Evolutionary conservation across 53 echinoderm and acorn worm genomes (phyloP), one percentile per base, ranked within the genome.

Genomic region (Hippasteria phrygiana): DNA sequence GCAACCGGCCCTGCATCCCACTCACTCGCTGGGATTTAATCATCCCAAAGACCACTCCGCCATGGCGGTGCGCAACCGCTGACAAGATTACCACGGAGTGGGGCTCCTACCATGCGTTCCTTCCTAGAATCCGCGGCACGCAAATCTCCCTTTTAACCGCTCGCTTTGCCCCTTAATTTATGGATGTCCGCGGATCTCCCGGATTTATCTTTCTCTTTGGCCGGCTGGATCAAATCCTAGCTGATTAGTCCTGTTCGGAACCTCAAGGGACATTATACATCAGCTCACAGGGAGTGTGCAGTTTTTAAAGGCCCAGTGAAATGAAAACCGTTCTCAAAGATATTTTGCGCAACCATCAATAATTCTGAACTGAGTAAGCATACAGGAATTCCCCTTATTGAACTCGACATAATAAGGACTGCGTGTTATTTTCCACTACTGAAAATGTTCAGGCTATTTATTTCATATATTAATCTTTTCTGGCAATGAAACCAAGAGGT

Each of bases 141-240:
- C 69, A 38, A 27, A 29, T 51, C 51, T 32, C 26, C 79, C 59
- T 29, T 67, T 83, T 83, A 65, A 42, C 4, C 83, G 66, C 83
- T 42, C 38, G 83, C 41, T 45, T 65, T 64, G 65, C 35, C 32
- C n/a, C 24, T 32, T 18, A 66, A 83, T 43, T 51, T 13, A 76
- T 10, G 80, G 80, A 41, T 43, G 43, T 73, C 26, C 43, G 51
- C 31, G 80, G 80, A 41, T 43, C n/a, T 73, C 26, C 43, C 73
- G 32, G n/a, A 43, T 22, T 18, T 8, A 43, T 8, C 41, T 0
- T 41, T 35, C 33, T 67, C 37, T 67, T 33, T 36, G n/a, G 10
- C 16, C 69, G 32, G n/a, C 10, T 31, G 16, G 8, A 36, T 33
- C 69, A 67, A 67, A 12, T 33, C 36, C 36, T 14, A 67, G 69